Evolutionary conservation across 2,113 vertebrate species (phyloP).

Genomic region (Oenanthe oenanthe): DNA sequence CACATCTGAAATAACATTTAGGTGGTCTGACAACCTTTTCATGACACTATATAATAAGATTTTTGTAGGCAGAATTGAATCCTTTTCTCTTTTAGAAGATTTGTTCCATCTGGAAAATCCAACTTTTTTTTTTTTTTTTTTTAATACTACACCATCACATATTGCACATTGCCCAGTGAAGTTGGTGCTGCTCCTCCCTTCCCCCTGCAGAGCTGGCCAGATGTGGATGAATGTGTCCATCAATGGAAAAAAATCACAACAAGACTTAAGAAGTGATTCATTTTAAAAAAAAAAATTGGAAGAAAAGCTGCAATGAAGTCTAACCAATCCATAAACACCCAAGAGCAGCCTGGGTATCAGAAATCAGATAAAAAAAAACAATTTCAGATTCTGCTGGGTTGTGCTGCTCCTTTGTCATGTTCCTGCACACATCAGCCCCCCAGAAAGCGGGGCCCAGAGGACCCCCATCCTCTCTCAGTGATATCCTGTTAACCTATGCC

Average conservation of each 20-base stretch:
- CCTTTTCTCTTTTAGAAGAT: neutral
- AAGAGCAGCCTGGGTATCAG: neutral
- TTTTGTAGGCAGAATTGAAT: neutral
- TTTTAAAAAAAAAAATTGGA: neutral
- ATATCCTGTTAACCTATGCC: neutral
- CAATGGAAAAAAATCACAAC: neutral
- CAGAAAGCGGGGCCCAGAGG: neutral
- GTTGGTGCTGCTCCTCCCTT: neutral
- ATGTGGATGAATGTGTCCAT: neutral
- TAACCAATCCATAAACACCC: neutral
- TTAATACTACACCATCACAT: neutral
- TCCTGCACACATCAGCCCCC: rapidly evolving
- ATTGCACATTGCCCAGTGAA: neutral
- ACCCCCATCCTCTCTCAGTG: rapidly evolving
- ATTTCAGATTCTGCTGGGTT: neutral
- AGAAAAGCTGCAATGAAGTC: neutral
- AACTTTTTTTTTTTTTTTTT: neutral
- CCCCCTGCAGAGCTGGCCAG: neutral
- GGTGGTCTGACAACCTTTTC: neutral
- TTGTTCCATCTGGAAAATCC: neutral
- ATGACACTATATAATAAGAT: neutral
- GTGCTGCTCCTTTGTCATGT: neutral
- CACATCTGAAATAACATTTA: neutral
- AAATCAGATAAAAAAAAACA: neutral
- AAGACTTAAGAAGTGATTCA: neutral